A percentile compares a stretch with the other conserved stretches of the same genome.
phyloP scores from a whole-genome alignment of 2,888 invertebrate species.

The Sesamia inferens region DNA sequence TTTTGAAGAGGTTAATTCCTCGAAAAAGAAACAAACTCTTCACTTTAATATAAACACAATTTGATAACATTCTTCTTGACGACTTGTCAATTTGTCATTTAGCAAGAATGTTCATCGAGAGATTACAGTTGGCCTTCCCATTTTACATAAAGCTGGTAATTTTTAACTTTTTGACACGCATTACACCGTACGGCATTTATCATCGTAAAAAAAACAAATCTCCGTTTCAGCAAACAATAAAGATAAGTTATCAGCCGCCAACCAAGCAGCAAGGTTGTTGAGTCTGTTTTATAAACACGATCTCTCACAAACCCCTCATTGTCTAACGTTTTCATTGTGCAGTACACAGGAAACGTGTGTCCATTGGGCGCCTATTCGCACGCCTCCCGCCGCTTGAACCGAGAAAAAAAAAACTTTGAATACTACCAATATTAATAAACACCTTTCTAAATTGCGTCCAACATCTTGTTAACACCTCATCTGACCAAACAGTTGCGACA shows the following conservation, averaged over 20 bases:
- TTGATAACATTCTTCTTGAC: slow-evolving; percentile 1
- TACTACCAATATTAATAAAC: slow-evolving; percentile 58
- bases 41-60: not conserved
- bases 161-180: not conserved
- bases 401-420: slow-evolving; percentile 36
- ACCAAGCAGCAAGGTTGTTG: slow-evolving; percentile 72
- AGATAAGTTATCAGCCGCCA: slow-evolving; percentile 63
- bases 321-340: slow-evolving; percentile 77
- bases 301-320: slow-evolving; percentile 72
- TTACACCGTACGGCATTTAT: slow-evolving; percentile 3
- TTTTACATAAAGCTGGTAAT: slow-evolving; percentile 8
- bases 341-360: slow-evolving; percentile 72
- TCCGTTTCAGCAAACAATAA: slow-evolving; percentile 58
- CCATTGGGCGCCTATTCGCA: slow-evolving; percentile 59
- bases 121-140: not conserved
- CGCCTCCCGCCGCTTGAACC: slow-evolving; percentile 42
- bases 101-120: not conserved
- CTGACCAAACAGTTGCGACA: slow-evolving; percentile 66
- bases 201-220: slow-evolving; percentile 53
- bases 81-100: slow-evolving; percentile 1
- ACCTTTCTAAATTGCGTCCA: slow-evolving; percentile 68
- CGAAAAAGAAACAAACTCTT: not conserved
- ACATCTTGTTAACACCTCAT: slow-evolving; percentile 67
- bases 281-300: slow-evolving; percentile 76
- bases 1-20: not conserved